These are phyloP conservation scores for Thalassarche chlororhynchos DNA, from an alignment of 2,113 vertebrate genomes.

Conservation along the genomic window DNA sequence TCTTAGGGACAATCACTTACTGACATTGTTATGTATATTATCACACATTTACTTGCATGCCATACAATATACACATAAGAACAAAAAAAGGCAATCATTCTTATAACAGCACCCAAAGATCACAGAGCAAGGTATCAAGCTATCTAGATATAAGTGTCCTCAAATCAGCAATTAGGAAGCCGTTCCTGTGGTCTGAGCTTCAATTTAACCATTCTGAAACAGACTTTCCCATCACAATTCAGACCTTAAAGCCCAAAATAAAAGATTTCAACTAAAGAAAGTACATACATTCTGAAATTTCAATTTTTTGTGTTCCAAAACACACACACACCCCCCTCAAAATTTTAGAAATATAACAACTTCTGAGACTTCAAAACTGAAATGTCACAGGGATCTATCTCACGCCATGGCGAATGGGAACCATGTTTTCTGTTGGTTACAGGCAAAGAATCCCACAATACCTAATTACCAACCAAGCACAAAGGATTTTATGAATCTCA, in stretches of 20 bases:
- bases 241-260: neutral
- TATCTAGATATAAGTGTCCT: neutral
- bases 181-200: neutral
- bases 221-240: neutral
- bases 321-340: accelerated
- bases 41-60: neutral
- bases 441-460: neutral
- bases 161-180: neutral
- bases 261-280: neutral
- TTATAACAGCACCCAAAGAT: neutral
- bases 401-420: neutral
- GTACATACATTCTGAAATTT: neutral
- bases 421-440: neutral
- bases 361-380: neutral
- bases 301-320: neutral
- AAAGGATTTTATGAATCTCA: neutral
- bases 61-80: neutral
- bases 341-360: neutral
- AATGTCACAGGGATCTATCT: neutral
- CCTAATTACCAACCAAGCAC: neutral
- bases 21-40: neutral
- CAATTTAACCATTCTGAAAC: neutral
- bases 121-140: neutral
- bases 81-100: neutral
- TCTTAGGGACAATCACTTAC: neutral